Evolutionary conservation across 92 coral and sea anemone species (phyloP), one percentile per base, ranked within the genome.

Genomic region (Palythoa grandis): DNA sequence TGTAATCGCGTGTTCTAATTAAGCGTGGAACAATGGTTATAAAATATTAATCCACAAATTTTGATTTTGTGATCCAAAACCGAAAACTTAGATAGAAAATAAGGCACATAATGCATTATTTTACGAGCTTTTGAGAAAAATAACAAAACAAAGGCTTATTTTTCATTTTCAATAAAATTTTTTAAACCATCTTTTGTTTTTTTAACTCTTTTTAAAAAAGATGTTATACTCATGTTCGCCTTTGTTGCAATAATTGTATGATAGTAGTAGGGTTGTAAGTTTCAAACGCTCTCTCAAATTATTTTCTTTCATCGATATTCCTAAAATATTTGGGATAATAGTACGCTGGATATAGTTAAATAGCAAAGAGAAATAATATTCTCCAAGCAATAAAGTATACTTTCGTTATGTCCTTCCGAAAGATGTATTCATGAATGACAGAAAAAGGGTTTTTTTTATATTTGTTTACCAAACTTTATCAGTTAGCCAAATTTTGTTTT

Each of bases 1-100:
- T 80, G 85, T 80, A 80, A 80, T 80, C 85, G 85, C 85, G 85
- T 80, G 85, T 66, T 80, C 74, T 80, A 80, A 80, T 80, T 80
- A 80, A 80, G 73, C 74, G 5, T 5, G 60, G 39, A 65, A 80
- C 66, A 80, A 80, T 80, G 74, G 75, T 6, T 35, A 66, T 80
- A 52, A 80, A 80, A 80, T 80, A 80, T 80, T 80, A 80, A 80
- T 80, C 74, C 85, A 47, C 48, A 52, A 48, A 43, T 72, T 80
- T 80, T 80, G 85, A 66, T 80, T 80, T 80, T 65, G 43, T 48
- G 72, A 80, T 65, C 61, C 24, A 43, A 25, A 7, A 22, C 47
- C 47, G 47, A 67, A 70, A 67, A 48, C 4, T 14, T 22, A 65
- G 70, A 23, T 35, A 60, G 43, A 48, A 80, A 80, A 43, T 22